Conservation (phyloP, 2,113 vertebrate species). For the Xenopus borealis region DNA sequence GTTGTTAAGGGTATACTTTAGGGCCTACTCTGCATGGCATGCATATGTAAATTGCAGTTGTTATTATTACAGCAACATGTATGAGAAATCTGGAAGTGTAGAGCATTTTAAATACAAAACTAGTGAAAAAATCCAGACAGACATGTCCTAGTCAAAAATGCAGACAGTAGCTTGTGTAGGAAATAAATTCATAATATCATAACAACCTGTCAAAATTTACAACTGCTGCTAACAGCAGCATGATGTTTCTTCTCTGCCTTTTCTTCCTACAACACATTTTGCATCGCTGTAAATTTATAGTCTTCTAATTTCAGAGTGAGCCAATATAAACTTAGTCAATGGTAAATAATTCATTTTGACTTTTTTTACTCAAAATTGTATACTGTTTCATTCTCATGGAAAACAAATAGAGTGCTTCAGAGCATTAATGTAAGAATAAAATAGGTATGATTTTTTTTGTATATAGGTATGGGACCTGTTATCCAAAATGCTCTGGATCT, state of each 20-base stretch:
- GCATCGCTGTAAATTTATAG: not conserved
- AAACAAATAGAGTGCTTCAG: not conserved
- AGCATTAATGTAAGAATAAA: not conserved
- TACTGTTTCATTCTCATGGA: slow-evolving; percentile 8
- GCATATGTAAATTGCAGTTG: slow-evolving; percentile 19
- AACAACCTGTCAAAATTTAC: slow-evolving; percentile 1
- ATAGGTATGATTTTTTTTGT: slow-evolving; percentile 47
- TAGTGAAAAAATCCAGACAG: slow-evolving; percentile 22
- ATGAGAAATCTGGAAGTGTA: not conserved
- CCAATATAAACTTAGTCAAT: slow-evolving; percentile 22
- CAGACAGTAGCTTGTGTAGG: too few species aligned
- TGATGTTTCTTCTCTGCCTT: slow-evolving; percentile 11
- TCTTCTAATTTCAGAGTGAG: slow-evolving; percentile 45
- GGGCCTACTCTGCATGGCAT: not conserved
- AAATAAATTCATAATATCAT: slow-evolving; percentile 16
- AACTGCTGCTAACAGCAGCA: not conserved
- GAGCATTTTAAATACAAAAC: slow-evolving; percentile 16
- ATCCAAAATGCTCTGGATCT: too few species aligned
- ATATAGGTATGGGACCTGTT: too few species aligned
- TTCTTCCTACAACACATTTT: slow-evolving; percentile 32
- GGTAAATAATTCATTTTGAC: slow-evolving; percentile 15
- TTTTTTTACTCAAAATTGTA: slow-evolving; percentile 11
- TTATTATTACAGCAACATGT: not conserved
- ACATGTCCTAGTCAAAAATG: slow-evolving; percentile 4
- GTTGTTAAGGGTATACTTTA: too few species aligned